Percentiles rank a stretch among this genome's conserved stretches.
phyloP scores from a whole-genome alignment of 2,797 vertebrate genomes.

The Anisognathus igniventris region DNA sequence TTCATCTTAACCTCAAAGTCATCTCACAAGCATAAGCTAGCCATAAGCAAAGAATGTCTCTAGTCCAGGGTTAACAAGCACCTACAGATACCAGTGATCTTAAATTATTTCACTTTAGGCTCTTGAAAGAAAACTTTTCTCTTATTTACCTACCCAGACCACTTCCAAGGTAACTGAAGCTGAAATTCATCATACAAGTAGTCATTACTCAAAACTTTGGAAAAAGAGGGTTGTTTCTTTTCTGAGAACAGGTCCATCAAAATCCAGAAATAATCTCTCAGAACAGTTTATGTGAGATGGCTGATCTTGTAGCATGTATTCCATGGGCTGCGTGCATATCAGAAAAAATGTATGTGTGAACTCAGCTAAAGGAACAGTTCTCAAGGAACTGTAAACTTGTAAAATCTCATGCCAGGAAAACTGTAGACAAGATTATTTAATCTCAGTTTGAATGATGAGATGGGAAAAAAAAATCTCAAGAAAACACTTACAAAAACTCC shows the following conservation, averaged over 20 bases:
- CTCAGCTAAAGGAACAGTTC: background rate
- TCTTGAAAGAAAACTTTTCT: background rate
- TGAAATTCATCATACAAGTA: background rate
- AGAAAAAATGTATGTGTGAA: background rate
- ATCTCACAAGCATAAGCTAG: background rate
- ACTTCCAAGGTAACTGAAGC: background rate
- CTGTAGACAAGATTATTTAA: background rate
- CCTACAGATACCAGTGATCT: background rate
- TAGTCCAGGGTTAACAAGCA: background rate
- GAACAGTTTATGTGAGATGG: background rate
- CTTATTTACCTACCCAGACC: background rate
- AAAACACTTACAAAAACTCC: accelerated
- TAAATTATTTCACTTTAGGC: background rate
- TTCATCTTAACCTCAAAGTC: background rate
- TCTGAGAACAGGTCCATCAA: background rate
- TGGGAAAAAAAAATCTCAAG: background rate
- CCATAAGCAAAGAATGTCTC: background rate
- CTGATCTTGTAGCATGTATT: background rate
- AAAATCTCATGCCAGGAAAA: background rate
- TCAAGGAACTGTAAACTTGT: background rate
- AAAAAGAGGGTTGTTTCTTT: background rate
- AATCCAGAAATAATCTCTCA: background rate
- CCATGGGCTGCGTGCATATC: background rate
- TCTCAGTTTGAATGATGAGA: background rate
- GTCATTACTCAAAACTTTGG: background rate